phyloP scores from a whole-genome alignment of 2,888 invertebrate species.

The Trichogramma evanescens region DNA sequence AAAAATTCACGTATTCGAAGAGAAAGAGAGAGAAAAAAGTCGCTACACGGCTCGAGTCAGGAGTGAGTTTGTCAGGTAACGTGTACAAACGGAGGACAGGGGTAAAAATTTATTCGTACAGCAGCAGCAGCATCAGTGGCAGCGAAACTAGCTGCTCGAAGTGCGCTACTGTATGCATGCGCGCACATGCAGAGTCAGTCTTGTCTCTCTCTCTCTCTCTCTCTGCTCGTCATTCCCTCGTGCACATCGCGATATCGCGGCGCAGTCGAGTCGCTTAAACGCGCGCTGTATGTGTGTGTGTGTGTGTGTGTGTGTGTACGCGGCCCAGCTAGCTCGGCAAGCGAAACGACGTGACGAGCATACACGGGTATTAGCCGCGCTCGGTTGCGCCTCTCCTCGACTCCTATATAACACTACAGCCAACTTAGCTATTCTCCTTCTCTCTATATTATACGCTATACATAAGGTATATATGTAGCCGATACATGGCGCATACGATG shows the following conservation, averaged over 20 bases:
- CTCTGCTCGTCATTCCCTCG: slow-evolving; percentile 5
- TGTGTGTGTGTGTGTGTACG: neutral
- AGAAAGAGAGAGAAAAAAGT: no score
- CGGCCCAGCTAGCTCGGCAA: slow-evolving; percentile 8
- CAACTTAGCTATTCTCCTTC: no score
- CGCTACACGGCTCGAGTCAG: neutral
- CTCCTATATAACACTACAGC: neutral
- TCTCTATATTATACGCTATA: no score
- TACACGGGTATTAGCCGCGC: slow-evolving; percentile 41
- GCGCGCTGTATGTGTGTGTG: neutral
- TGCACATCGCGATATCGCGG: neutral
- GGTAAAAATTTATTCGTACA: neutral
- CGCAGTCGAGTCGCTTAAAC: slow-evolving; percentile 7
- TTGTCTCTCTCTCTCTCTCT: slow-evolving; percentile 7
- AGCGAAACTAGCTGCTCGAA: neutral
- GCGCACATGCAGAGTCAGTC: neutral
- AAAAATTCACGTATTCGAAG: no score
- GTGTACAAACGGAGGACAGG: neutral
- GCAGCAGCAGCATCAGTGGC: neutral
- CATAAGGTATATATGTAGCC: no score
- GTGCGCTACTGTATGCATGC: neutral
- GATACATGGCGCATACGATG: no score
- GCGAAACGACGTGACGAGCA: slow-evolving; percentile 36
- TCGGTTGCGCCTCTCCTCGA: slow-evolving; percentile 26
- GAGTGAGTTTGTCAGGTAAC: neutral